Evolutionary conservation across 2,888 invertebrate species (phyloP).

Genomic region (Gortyna flavago): DNA sequence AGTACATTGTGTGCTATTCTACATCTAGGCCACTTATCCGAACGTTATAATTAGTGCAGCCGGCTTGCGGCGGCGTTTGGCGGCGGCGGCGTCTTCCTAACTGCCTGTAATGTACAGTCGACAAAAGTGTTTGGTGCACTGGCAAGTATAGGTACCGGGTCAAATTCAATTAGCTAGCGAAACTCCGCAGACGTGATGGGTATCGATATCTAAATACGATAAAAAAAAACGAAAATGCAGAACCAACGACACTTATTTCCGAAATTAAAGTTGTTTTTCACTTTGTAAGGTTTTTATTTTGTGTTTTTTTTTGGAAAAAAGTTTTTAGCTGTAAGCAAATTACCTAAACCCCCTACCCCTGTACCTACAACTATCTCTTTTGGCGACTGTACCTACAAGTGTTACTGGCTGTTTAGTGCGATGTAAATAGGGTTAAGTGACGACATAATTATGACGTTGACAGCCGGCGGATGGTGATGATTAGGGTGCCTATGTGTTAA

Average conservation of each 20-base stretch:
- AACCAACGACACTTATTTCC: too few relatives aligned
- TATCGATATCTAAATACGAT: not conserved
- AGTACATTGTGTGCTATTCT: constrained; percentile 54
- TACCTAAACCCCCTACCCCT: not conserved
- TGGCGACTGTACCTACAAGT: constrained; percentile 28
- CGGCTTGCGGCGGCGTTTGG: constrained; percentile 42
- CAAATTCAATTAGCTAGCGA: not conserved
- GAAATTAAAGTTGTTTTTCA: too few relatives aligned
- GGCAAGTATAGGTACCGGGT: not conserved
- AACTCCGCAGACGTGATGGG: not conserved
- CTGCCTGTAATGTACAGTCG: constrained; percentile 34
- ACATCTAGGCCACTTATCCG: constrained; percentile 67
- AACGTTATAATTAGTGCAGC: constrained; percentile 66
- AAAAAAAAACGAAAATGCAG: too few relatives aligned
- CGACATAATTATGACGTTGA: constrained; percentile 59
- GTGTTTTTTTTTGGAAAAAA: too few relatives aligned
- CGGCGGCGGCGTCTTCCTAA: constrained; percentile 58
- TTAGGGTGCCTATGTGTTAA: constrained; percentile 32
- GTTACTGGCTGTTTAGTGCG: constrained; percentile 15
- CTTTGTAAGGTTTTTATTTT: too few relatives aligned
- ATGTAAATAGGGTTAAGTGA: constrained; percentile 49
- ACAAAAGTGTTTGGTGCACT: not conserved
- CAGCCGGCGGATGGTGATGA: constrained; percentile 42
- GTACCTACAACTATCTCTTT: not conserved
- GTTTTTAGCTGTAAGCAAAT: too few relatives aligned